These are phyloP conservation scores for Esox masquinongy DNA, from an alignment of 2,797 vertebrate genomes.

Conservation along the genomic window DNA sequence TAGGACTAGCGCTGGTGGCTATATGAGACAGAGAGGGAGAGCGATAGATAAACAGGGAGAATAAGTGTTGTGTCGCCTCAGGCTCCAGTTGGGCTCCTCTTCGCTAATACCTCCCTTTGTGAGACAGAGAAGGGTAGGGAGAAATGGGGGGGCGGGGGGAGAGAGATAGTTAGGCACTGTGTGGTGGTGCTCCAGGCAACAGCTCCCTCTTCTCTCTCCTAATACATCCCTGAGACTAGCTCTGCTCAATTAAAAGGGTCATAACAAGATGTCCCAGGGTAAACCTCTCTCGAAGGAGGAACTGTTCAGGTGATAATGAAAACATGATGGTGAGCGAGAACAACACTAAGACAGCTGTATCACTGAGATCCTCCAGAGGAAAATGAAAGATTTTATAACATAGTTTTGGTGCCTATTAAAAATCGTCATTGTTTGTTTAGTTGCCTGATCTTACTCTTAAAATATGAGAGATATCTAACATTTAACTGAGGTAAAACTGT, in stretches of 20 bases:
- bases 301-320: slow-evolving; percentile 11
- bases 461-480: too few species aligned
- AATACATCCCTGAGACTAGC: slow-evolving; percentile 46
- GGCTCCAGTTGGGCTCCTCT: slow-evolving; percentile 37
- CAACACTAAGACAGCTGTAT: slow-evolving; percentile 23
- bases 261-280: slow-evolving; percentile 38
- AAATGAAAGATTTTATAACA: too few species aligned
- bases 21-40: background rate
- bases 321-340: slow-evolving; percentile 31
- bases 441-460: too few species aligned
- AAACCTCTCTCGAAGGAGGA: background rate
- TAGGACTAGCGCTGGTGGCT: slow-evolving; percentile 38
- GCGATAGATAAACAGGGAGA: slow-evolving; percentile 12
- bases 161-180: slow-evolving; percentile 22
- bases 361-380: background rate
- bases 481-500: too few species aligned
- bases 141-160: background rate
- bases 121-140: slow-evolving; percentile 14
- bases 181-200: slow-evolving; percentile 36
- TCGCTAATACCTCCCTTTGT: slow-evolving; percentile 53
- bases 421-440: too few species aligned
- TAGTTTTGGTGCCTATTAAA: too few species aligned
- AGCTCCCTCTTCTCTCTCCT: slow-evolving; percentile 34
- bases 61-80: slow-evolving; percentile 51
- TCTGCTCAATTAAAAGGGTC: slow-evolving; percentile 20